Percentiles rank a stretch among this genome's conserved stretches.
Evolutionary conservation across 2,888 invertebrate species (phyloP).

Genomic region (Chloroclysta siterata): DNA sequence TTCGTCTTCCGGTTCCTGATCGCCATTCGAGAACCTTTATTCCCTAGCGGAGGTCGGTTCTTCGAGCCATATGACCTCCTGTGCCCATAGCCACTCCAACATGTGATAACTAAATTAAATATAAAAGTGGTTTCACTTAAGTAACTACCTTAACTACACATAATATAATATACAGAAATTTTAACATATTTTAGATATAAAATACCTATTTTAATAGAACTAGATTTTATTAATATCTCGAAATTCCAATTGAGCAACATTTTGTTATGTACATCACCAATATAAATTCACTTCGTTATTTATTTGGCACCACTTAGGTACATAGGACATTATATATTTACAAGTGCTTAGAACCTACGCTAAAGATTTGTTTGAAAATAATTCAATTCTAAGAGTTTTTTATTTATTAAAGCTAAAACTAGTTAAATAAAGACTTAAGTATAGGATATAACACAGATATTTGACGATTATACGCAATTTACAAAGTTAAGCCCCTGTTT

Average conservation of each 20-base stretch:
- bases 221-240: constrained; percentile 15
- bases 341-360: constrained; percentile 43
- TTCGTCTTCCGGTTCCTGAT: no score
- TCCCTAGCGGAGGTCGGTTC: no score
- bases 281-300: constrained; percentile 31
- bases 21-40: no score
- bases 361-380: constrained; percentile 4
- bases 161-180: not conserved
- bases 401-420: constrained; percentile 11
- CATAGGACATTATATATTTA: constrained; percentile 70
- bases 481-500: constrained; percentile 18
- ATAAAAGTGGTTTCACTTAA: no score
- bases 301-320: constrained; percentile 80
- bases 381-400: not conserved
- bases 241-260: constrained; percentile 66
- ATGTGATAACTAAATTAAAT: no score
- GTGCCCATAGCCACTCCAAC: no score
- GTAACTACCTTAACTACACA: no score
- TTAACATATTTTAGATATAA: no score
- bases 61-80: no score
- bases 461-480: constrained; percentile 46
- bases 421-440: constrained; percentile 34
- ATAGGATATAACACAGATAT: constrained; percentile 48
- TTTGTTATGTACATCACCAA: constrained; percentile 56
- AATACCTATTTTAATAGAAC: not conserved